These are phyloP conservation scores for Aphelenchoides fujianensis DNA, from an alignment of 1,140 invertebrate species.

Conservation along the genomic window DNA sequence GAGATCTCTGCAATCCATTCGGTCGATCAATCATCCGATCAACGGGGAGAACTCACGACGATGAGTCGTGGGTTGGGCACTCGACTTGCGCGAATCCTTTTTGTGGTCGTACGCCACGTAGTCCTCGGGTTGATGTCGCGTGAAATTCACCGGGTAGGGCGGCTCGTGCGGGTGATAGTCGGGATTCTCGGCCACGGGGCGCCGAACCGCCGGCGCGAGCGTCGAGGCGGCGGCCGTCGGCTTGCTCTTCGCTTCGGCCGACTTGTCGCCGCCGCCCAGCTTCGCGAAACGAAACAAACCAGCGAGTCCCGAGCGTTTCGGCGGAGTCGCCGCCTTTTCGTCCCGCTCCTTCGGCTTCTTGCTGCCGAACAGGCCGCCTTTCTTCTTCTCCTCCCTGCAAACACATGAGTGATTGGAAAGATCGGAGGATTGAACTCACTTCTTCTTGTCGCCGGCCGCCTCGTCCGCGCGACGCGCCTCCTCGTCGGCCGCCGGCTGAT, in stretches of 20 bases:
- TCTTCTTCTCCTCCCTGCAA: background rate
- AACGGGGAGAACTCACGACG: background rate
- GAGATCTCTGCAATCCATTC: background rate
- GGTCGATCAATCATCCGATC: background rate
- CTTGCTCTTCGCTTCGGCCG: background rate
- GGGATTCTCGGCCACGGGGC: background rate
- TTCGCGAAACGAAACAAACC: background rate
- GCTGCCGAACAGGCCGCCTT: background rate
- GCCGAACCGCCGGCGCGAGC: no score
- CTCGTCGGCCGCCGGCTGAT: background rate
- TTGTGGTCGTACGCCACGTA: conserved; percentile 14
- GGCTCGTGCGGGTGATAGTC: background rate
- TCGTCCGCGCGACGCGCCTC: background rate
- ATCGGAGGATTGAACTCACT: background rate
- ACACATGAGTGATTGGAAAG: background rate
- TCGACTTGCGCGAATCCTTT: background rate
- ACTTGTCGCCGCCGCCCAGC: background rate
- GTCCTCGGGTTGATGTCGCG: conserved; percentile 1
- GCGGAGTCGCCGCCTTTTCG: background rate
- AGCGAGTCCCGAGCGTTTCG: background rate
- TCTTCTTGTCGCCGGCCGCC: background rate
- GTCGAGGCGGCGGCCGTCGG: background rate
- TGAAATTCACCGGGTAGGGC: background rate
- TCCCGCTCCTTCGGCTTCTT: background rate
- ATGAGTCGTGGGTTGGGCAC: background rate